phyloP scores from a whole-genome alignment of 2,888 invertebrate species.

The Drosophila prolongata region DNA sequence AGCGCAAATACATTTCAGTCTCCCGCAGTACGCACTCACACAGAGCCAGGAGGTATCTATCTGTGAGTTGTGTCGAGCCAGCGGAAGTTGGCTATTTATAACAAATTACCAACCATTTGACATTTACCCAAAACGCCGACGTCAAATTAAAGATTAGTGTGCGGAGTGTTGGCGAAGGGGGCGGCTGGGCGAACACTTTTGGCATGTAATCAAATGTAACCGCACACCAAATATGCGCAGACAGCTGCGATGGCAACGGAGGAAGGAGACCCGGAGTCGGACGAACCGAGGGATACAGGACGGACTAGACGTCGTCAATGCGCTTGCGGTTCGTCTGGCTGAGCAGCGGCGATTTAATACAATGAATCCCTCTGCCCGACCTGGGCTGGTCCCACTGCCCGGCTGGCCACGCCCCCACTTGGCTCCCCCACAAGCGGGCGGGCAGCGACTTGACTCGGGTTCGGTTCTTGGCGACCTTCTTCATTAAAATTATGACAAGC shows the following conservation, averaged over 20 bases:
- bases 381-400: neutral
- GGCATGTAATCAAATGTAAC: slow-evolving; percentile 77
- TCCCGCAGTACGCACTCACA: slow-evolving; percentile 23
- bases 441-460: slow-evolving; percentile 41
- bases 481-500: slow-evolving; percentile 81
- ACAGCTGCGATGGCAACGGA: slow-evolving; percentile 36
- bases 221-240: slow-evolving; percentile 73
- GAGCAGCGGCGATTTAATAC: slow-evolving; percentile 65
- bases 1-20: slow-evolving; percentile 62
- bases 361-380: slow-evolving; percentile 50
- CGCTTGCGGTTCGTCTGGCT: slow-evolving; percentile 41
- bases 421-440: slow-evolving; percentile 1
- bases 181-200: slow-evolving; percentile 51
- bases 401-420: slow-evolving; percentile 21
- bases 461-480: slow-evolving; percentile 69
- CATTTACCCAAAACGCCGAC: slow-evolving; percentile 63
- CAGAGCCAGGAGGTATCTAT: slow-evolving; percentile 13
- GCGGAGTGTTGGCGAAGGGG: slow-evolving; percentile 17
- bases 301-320: slow-evolving; percentile 20
- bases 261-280: neutral
- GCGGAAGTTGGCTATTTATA: slow-evolving; percentile 80
- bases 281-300: slow-evolving; percentile 1
- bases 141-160: slow-evolving; percentile 45
- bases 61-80: slow-evolving; percentile 45
- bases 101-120: slow-evolving; percentile 77